phyloP scores from a whole-genome alignment of 2,888 invertebrate genomes.

The Erebia epiphron region DNA sequence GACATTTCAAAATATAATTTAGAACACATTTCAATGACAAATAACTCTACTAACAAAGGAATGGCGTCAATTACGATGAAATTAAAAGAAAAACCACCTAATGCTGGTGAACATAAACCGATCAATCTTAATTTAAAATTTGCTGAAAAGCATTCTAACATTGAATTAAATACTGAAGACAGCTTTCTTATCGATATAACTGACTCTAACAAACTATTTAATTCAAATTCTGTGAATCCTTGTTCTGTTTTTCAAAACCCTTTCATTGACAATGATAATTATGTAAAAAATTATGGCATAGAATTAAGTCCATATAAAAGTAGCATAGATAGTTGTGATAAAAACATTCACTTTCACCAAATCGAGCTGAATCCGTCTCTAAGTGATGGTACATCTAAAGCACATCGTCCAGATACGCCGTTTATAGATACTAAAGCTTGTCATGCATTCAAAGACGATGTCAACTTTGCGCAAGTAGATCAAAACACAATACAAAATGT shows the following conservation, averaged over 20 bases:
- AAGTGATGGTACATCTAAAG: slow-evolving; percentile 58
- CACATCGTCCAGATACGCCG: slow-evolving; percentile 35
- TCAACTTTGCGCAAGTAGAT: not conserved
- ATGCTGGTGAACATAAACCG: slow-evolving; percentile 46
- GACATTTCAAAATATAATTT: slow-evolving; percentile 62
- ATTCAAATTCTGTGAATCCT: slow-evolving; percentile 23
- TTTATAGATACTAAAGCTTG: slow-evolving; percentile 25
- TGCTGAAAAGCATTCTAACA: slow-evolving; percentile 41
- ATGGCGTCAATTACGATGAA: slow-evolving; percentile 58
- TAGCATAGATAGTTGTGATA: slow-evolving; percentile 24
- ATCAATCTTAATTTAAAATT: slow-evolving; percentile 53
- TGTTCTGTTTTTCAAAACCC: slow-evolving; percentile 31
- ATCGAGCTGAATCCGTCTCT: slow-evolving; percentile 52
- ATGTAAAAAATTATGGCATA: slow-evolving; percentile 22
- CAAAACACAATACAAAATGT: slow-evolving; percentile 5
- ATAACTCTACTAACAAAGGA: slow-evolving; percentile 49
- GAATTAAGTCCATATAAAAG: slow-evolving; percentile 33
- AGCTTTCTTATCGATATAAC: slow-evolving; percentile 15
- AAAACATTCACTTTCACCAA: slow-evolving; percentile 14
- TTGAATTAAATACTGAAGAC: slow-evolving; percentile 13
- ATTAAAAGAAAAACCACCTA: slow-evolving; percentile 54
- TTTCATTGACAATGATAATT: not conserved
- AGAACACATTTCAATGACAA: slow-evolving; percentile 59
- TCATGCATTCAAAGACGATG: slow-evolving; percentile 14
- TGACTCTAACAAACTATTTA: slow-evolving; percentile 34